Conservation (phyloP, 2,888 invertebrate genomes). For the Cyclophora albipunctata region DNA sequence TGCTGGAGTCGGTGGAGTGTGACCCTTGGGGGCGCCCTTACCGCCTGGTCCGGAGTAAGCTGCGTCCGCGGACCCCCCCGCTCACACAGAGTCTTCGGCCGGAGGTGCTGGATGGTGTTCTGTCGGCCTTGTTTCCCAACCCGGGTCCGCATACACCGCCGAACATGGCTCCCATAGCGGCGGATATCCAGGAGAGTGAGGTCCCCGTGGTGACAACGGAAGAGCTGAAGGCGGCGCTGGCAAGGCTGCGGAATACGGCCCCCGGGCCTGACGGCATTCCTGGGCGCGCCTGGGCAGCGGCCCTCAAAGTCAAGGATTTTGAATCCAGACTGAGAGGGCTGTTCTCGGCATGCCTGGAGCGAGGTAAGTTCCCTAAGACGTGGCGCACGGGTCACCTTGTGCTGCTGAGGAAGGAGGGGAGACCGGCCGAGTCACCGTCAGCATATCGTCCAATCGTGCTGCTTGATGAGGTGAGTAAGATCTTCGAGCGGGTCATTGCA, state of each 20-base stretch:
- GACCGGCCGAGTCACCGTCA: conserved; percentile 4
- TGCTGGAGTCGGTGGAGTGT: not conserved
- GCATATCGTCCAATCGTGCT: conserved; percentile 10
- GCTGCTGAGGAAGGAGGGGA: conserved; percentile 3
- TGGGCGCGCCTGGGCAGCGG: conserved; percentile 70
- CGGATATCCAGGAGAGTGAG: too few species aligned
- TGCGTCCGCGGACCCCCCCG: not conserved
- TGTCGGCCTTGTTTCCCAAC: not conserved
- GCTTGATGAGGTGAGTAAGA: conserved; percentile 8
- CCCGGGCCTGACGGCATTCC: conserved; percentile 48
- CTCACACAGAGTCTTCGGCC: not conserved
- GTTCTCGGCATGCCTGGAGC: conserved; percentile 2
- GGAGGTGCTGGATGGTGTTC: not conserved
- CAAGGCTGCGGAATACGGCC: not conserved
- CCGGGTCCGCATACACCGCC: not conserved
- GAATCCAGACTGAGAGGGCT: not conserved
- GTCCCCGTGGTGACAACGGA: not conserved
- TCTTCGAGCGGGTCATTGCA: conserved; percentile 1
- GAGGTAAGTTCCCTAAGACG: not conserved
- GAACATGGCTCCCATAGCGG: not conserved
- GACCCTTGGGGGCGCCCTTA: not conserved
- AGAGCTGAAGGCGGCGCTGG: not conserved
- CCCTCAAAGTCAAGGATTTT: not conserved
- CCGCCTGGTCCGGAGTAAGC: not conserved
- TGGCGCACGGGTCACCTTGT: conserved; percentile 6